These are phyloP conservation scores for Lonchura striata DNA, from an alignment of 2,113 vertebrate genomes.

Conservation along the genomic window DNA sequence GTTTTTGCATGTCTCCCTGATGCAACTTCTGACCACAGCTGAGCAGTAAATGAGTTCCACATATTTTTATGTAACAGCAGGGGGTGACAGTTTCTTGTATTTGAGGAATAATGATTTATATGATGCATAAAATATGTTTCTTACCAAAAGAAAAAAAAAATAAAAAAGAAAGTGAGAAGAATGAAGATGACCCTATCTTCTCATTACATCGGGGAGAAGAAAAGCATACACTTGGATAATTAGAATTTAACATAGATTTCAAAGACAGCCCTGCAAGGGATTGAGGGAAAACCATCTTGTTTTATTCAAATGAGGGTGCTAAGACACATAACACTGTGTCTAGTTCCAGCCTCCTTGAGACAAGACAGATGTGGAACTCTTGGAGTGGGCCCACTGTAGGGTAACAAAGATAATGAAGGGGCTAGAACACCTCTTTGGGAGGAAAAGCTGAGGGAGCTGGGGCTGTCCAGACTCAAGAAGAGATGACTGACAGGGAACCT, in stretches of 20 bases:
- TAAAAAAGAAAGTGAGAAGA: not conserved
- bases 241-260: not conserved
- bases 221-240: not conserved
- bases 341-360: not conserved
- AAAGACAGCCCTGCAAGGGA: not conserved
- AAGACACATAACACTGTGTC: not conserved
- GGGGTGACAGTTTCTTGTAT: not conserved
- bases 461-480: not conserved
- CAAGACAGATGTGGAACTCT: not conserved
- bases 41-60: not conserved
- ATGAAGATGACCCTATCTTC: not conserved
- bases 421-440: not conserved
- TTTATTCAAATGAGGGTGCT: not conserved
- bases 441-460: not conserved
- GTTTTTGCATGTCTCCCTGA: not conserved
- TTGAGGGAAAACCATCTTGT: not conserved
- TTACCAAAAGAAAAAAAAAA: not conserved
- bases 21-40: not conserved
- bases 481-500: accelerated
- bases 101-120: not conserved
- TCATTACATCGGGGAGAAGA: not conserved
- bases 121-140: not conserved
- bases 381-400: not conserved
- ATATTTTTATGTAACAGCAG: not conserved
- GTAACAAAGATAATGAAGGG: not conserved